phyloP scores from a whole-genome alignment of 2,113 vertebrate genomes.

The Protobothrops flavoviridis region DNA sequence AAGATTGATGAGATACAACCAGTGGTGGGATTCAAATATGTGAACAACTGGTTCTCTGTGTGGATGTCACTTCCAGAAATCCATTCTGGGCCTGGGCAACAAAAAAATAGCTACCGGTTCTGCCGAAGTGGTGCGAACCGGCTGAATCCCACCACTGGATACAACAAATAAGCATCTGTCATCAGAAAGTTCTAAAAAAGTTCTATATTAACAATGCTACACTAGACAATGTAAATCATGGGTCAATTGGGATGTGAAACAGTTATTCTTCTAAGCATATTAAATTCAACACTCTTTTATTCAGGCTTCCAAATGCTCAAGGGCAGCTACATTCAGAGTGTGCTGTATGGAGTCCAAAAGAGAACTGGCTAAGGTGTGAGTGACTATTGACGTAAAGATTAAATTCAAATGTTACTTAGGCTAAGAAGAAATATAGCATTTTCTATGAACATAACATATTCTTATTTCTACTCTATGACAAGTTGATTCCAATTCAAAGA shows the following conservation, averaged over 20 bases:
- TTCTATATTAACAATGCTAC: not conserved
- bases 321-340: not conserved
- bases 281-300: not conserved
- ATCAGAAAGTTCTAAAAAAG: not conserved
- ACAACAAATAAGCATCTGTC: slow-evolving; percentile 13
- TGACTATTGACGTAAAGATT: not conserved
- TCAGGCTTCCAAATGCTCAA: not conserved
- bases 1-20: not conserved
- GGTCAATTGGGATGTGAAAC: not conserved
- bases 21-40: no score
- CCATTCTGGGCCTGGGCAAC: no score
- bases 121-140: no score
- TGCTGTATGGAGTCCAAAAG: not conserved
- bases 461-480: not conserved
- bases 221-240: not conserved
- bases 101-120: no score
- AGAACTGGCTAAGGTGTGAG: not conserved
- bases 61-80: no score
- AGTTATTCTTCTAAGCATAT: not conserved
- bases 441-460: not conserved
- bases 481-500: not conserved
- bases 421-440: not conserved
- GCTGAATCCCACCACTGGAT: no score
- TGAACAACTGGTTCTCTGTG: no score
- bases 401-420: not conserved